These are phyloP conservation scores for Zosterops borbonicus DNA, from an alignment of 2,113 vertebrate species.

Conservation along the genomic window DNA sequence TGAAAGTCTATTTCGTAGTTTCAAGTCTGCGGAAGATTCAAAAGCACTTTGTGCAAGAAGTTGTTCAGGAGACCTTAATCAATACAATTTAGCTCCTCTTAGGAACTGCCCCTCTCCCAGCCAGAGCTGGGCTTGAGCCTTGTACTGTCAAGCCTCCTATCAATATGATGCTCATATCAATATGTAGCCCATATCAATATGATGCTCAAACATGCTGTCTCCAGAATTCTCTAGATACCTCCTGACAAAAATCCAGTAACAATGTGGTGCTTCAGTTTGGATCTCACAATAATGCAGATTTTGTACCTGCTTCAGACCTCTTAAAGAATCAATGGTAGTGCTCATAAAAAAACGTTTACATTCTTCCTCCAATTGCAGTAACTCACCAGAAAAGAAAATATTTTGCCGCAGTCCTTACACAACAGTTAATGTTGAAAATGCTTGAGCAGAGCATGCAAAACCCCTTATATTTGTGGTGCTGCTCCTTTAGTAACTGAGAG, in stretches of 20 bases:
- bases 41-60: background rate
- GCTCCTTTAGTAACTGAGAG: background rate
- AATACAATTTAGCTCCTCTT: constrained; percentile 25
- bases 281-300: background rate
- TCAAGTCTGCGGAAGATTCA: constrained; percentile 5
- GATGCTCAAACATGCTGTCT: background rate
- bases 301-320: constrained; percentile 7
- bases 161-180: background rate
- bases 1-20: background rate
- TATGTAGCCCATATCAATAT: background rate
- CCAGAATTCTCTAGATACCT: background rate
- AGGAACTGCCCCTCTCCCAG: background rate
- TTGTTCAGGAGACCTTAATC: background rate
- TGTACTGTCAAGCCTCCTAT: background rate
- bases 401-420: background rate
- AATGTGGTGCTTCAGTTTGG: background rate
- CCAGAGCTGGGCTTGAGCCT: background rate
- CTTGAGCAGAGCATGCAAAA: background rate
- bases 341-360: background rate
- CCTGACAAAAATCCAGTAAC: background rate
- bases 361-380: background rate
- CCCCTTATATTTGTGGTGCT: background rate
- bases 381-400: background rate
- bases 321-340: constrained; percentile 20
- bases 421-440: background rate